A percentile compares a stretch with the other conserved stretches of the same genome.
Evolutionary conservation across 1,140 invertebrate species (phyloP).

Genomic region (Meloidogyne chitwoodi): DNA sequence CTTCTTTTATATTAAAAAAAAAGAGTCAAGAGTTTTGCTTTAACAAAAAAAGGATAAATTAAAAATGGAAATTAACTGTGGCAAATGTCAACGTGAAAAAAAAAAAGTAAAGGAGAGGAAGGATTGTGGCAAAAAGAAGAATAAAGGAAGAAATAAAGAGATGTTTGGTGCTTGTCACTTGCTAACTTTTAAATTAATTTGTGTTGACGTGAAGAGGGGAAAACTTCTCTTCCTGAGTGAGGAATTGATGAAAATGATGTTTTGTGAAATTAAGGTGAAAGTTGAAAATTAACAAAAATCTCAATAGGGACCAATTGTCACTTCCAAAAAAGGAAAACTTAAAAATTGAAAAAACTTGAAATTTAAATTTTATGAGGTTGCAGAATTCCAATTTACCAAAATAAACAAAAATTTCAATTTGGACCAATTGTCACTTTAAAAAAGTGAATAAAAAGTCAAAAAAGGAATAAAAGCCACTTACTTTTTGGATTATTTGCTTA

Average conservation of each 20-base stretch:
- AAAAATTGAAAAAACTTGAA: no score
- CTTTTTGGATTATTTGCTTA: neutral
- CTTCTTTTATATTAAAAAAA: neutral
- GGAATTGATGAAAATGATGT: neutral
- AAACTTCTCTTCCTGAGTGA: neutral
- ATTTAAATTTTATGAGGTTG: neutral
- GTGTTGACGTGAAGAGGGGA: neutral
- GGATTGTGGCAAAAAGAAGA: neutral
- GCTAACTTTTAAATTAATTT: neutral
- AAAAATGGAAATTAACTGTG: slow-evolving; percentile 14
- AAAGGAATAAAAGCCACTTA: neutral
- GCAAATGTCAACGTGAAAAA: slow-evolving; percentile 5
- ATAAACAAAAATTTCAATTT: neutral
- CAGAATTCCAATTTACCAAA: neutral
- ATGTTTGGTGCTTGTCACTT: neutral
- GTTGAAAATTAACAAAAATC: neutral
- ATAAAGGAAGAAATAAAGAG: neutral
- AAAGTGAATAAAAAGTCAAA: neutral
- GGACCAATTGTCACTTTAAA: neutral
- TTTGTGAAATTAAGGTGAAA: neutral
- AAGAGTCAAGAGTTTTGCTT: neutral
- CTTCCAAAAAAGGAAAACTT: no score
- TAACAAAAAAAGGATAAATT: neutral
- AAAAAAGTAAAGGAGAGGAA: neutral
- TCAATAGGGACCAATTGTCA: neutral